phyloP scores from a whole-genome alignment of 2,797 vertebrate species.

The Cynodonichthys magdalenae region DNA sequence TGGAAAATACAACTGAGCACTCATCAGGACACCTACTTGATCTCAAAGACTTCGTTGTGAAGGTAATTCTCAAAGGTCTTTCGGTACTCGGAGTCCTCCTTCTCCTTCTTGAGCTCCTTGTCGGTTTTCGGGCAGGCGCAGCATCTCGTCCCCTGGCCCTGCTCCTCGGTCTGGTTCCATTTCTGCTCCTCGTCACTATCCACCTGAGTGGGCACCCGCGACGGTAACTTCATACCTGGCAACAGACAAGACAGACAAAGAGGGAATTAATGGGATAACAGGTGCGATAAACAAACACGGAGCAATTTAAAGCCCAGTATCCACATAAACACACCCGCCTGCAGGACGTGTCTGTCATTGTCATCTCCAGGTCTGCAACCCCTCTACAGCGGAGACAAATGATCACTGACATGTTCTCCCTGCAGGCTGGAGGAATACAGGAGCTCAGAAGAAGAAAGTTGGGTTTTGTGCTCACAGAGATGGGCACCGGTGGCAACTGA shows the following conservation, averaged over 20 bases:
- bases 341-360: constrained; percentile 45
- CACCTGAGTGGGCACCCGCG: constrained; percentile 83
- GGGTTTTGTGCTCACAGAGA: constrained; percentile 16
- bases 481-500: constrained; percentile 16
- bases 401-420: constrained; percentile 55
- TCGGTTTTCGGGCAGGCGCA: constrained; percentile 96
- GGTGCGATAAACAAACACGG: constrained; percentile 16
- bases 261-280: constrained; percentile 1
- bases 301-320: constrained; percentile 9
- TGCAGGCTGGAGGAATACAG: constrained; percentile 32
- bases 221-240: constrained; percentile 92
- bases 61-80: constrained; percentile 95
- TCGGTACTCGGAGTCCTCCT: constrained; percentile 91
- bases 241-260: constrained; percentile 2
- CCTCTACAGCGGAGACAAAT: constrained; percentile 52
- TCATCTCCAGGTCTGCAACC: constrained; percentile 36
- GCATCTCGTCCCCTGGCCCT: constrained; percentile 83
- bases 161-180: constrained; percentile 87
- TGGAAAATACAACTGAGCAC: no score
- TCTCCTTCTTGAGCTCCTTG: constrained; percentile 94
- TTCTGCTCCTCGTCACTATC: constrained; percentile 82
- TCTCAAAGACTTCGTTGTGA: constrained; percentile 94
- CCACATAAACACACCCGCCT: neutral
- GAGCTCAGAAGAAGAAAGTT: constrained; percentile 22
- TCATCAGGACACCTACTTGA: constrained; percentile 70